phyloP scores from a whole-genome alignment of 2,797 vertebrate genomes.

The Hirundo rustica region DNA sequence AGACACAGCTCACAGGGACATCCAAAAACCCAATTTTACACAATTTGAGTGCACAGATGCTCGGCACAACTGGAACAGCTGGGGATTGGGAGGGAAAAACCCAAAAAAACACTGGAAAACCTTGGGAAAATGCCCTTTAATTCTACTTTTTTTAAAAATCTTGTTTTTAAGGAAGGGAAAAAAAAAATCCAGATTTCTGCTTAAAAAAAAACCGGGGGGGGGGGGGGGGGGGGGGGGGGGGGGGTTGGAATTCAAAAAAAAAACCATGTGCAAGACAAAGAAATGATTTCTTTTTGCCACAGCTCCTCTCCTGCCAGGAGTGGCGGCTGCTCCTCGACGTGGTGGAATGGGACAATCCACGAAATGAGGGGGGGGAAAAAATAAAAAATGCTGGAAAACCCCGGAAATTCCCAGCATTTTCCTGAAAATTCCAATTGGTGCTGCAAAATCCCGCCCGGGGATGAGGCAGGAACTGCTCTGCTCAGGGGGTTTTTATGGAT shows the following conservation, averaged over 20 bases:
- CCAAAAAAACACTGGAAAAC: background rate
- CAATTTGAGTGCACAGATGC: accelerated
- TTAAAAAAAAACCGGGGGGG: background rate
- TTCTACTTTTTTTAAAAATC: background rate
- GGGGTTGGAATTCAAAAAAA: too few species aligned
- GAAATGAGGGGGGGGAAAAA: background rate
- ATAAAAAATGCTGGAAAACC: background rate
- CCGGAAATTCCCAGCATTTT: background rate
- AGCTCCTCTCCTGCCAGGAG: background rate
- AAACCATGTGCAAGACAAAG: background rate
- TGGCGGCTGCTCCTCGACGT: background rate
- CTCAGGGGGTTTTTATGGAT: accelerated
- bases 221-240: too few species aligned
- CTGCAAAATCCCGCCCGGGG: background rate
- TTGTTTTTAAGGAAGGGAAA: background rate
- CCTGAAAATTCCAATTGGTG: background rate
- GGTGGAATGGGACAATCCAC: background rate
- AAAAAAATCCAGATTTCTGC: background rate
- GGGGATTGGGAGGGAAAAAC: background rate
- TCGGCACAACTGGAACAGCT: background rate
- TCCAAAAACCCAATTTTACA: background rate
- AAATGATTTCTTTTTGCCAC: background rate
- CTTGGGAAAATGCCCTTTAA: background rate
- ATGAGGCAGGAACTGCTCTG: background rate
- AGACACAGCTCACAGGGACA: accelerated